Conservation (phyloP, 2,888 invertebrate species). For the Fragum sueziense region DNA sequence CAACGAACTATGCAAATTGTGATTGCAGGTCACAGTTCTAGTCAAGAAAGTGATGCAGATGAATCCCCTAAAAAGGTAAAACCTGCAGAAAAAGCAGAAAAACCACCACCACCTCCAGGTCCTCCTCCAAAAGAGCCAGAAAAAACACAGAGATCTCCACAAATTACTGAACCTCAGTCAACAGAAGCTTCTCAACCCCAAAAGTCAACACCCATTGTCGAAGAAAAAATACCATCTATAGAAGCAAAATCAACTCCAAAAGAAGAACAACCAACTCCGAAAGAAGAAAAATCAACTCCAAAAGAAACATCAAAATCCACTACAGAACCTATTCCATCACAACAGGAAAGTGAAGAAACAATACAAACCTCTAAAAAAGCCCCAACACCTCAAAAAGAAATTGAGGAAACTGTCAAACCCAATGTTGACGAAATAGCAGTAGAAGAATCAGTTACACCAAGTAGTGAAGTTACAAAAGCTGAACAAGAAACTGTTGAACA, state of each 20-base stretch:
- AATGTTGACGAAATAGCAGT: too few species aligned
- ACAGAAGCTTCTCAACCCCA: neutral
- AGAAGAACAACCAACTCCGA: neutral
- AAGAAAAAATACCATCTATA: neutral
- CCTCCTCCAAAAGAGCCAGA: neutral
- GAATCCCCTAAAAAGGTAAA: conserved; percentile 51
- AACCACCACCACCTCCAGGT: neutral
- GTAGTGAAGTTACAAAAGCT: too few species aligned
- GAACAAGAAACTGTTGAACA: too few species aligned
- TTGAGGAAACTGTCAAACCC: too few species aligned
- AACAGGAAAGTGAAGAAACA: too few species aligned
- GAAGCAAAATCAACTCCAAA: neutral
- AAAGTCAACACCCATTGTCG: neutral
- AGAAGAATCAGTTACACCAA: neutral
- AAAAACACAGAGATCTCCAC: neutral
- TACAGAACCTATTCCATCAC: too few species aligned
- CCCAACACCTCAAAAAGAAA: too few species aligned
- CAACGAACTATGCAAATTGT: too few species aligned
- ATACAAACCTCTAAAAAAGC: too few species aligned
- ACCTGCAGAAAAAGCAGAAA: conserved; percentile 6
- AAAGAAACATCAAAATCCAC: neutral
- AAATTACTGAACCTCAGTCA: neutral
- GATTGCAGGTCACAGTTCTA: conserved; percentile 50
- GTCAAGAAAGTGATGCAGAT: conserved; percentile 61
- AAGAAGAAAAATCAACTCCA: neutral